Conservation (phyloP, 2,113 vertebrate species). For the Sterna hirundo region DNA sequence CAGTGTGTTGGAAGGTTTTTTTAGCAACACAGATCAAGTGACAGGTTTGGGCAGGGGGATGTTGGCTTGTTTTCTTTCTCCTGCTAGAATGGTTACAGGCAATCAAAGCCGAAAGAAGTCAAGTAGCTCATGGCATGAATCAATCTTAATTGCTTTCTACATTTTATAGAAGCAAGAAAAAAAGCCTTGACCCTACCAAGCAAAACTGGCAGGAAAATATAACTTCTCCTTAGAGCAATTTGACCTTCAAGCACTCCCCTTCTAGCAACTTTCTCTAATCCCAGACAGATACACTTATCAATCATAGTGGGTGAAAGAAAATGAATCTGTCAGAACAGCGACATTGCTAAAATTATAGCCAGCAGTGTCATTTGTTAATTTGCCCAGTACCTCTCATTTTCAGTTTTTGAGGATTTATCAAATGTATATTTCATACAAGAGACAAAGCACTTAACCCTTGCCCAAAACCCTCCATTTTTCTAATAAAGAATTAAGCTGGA, state of each 20-base stretch:
- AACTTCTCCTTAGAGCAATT: conserved; percentile 36
- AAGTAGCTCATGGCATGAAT: conserved; percentile 30
- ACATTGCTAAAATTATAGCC: neutral
- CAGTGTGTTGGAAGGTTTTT: neutral
- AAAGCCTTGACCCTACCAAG: conserved; percentile 52
- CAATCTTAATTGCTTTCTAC: conserved; percentile 68
- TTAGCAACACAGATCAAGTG: neutral
- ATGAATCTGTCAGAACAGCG: conserved; percentile 22
- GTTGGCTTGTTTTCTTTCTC: neutral
- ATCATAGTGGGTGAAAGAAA: conserved; percentile 13
- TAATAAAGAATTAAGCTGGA: neutral
- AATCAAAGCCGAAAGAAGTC: conserved; percentile 8
- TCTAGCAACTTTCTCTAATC: conserved; percentile 46
- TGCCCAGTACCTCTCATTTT: neutral
- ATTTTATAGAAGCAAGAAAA: conserved; percentile 35
- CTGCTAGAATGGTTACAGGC: conserved; percentile 3
- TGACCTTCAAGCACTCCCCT: conserved; percentile 63
- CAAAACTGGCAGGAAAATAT: conserved; percentile 55
- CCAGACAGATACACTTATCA: conserved; percentile 51
- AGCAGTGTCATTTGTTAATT: neutral
- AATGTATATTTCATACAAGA: neutral
- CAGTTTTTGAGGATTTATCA: neutral
- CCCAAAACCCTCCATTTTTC: rapidly evolving
- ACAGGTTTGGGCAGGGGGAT: neutral
- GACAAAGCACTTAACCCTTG: neutral